Base-by-base conservation (phyloP, 2,888 invertebrate species). In the Dichetophora obliterata region DNA sequence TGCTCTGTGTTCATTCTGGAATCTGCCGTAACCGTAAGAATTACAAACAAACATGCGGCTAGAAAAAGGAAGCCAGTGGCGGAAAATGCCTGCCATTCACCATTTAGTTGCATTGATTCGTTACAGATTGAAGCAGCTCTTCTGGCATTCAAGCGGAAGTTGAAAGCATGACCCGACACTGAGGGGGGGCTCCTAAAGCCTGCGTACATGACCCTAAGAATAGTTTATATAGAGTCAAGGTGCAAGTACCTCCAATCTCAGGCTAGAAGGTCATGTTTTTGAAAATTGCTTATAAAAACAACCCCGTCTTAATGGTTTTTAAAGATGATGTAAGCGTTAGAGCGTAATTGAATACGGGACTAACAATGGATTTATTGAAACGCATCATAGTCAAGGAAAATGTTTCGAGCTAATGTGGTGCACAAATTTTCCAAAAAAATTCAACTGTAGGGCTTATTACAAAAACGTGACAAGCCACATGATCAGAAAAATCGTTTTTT, bases 181-280 rank as follows among this genome's bases (percentile, higher is more conserved):
- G 68, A 54, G 71, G 76, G 68, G 65, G 63, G 9, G 11, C n/a
- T 16, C 9, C 8, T 54, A 5, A 54, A 19, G 22, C 54, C 63
- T 27, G 24, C 63, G 19, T 54, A 68, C 63, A 77, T 77, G 77
- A 77, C 63, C 69, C 74, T 14, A 74, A n/a, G 63, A 70, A 52
- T 63, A 74, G 43, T 31, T 16, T 3, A 9, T 22, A 43, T 43
- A 24, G 63, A 74, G 43, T 65, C 74, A 70, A 77, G 74, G 77
- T 74, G 74, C 63, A 5, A 65, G 37, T 37, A 31, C 63, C 4
- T 19, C 3, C 5, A 16, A 31, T 16, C 8, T n/a, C 0, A 19
- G 54, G 2, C 8, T 6, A 54, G 27, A 59, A 59, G 59, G 27
- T 59, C 11, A 59, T 59, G 59, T 59, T 27, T 57, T 57, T 9